Evolutionary conservation across 2,888 invertebrate genomes (phyloP).

Genomic region (Thalpophila matura): DNA sequence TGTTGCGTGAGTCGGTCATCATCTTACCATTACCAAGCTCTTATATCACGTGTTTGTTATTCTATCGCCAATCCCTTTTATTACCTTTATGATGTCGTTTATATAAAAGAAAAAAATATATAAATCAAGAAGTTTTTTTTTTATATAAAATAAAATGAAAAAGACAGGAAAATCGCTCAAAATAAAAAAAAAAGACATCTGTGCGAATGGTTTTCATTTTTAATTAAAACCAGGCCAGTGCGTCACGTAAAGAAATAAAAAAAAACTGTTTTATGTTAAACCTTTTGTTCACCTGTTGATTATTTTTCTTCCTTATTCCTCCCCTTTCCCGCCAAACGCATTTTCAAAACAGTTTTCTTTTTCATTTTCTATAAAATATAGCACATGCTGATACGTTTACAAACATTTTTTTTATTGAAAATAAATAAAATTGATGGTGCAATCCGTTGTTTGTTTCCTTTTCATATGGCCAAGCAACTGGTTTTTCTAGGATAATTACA

Average conservation of each 20-base stretch:
- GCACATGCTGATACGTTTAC: neutral
- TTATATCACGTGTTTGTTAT: constrained; percentile 36
- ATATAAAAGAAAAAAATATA: neutral
- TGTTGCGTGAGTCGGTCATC: constrained; percentile 39
- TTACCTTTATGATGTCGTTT: too few relatives aligned
- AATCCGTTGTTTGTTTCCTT: too few relatives aligned
- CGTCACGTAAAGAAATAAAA: neutral
- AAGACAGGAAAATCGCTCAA: too few relatives aligned
- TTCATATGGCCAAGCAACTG: too few relatives aligned
- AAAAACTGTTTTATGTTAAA: neutral
- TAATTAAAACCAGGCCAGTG: neutral
- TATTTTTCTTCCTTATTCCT: constrained; percentile 4
- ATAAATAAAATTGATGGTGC: too few relatives aligned
- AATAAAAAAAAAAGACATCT: too few relatives aligned
- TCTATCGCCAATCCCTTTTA: constrained; percentile 25
- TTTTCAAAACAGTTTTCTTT: neutral
- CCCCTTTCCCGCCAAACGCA: neutral
- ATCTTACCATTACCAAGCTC: constrained; percentile 42
- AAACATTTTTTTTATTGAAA: too few relatives aligned
- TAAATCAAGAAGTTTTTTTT: neutral
- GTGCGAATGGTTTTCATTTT: neutral
- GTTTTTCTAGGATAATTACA: too few relatives aligned
- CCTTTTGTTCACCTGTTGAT: constrained; percentile 10
- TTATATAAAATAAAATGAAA: too few relatives aligned
- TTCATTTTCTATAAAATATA: neutral